Percentiles rank a stretch among this genome's conserved stretches.
Evolutionary conservation across 2,888 invertebrate species (phyloP).

Genomic region (Amiota mariae): DNA sequence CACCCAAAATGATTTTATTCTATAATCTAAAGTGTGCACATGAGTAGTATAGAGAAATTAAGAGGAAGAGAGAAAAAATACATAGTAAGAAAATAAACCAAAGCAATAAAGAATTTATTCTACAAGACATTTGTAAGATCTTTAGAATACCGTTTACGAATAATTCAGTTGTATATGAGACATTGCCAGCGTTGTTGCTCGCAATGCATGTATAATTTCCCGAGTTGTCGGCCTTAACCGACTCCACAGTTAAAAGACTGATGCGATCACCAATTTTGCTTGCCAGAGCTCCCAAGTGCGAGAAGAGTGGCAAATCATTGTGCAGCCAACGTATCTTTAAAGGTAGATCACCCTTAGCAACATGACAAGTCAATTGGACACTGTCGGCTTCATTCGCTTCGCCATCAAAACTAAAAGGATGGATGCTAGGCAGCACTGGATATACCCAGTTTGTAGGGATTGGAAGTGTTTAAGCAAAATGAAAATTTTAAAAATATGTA

Average conservation of each 20-base stretch:
- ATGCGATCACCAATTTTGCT: conserved; percentile 80
- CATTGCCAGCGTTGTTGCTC: conserved; percentile 78
- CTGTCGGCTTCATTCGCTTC: conserved; percentile 81
- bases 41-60: conserved; percentile 31
- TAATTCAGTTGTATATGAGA: conserved; percentile 77
- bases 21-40: background rate
- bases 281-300: conserved; percentile 78
- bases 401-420: conserved; percentile 72
- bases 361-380: conserved; percentile 77
- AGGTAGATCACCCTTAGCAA: conserved; percentile 79
- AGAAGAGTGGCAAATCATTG: conserved; percentile 68
- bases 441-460: background rate
- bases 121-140: conserved; percentile 11
- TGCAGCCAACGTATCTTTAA: conserved; percentile 80
- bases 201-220: conserved; percentile 82
- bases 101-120: conserved; percentile 34
- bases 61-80: conserved; percentile 33
- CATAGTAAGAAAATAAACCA: conserved; percentile 38
- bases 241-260: conserved; percentile 81
- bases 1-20: no score
- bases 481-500: conserved; percentile 11
- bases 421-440: conserved; percentile 81
- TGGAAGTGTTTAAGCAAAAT: conserved; percentile 28
- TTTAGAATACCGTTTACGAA: conserved; percentile 77
- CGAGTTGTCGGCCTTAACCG: conserved; percentile 80